phyloP scores from a whole-genome alignment of 1,140 invertebrate genomes.

The Pteromalus puparum region DNA sequence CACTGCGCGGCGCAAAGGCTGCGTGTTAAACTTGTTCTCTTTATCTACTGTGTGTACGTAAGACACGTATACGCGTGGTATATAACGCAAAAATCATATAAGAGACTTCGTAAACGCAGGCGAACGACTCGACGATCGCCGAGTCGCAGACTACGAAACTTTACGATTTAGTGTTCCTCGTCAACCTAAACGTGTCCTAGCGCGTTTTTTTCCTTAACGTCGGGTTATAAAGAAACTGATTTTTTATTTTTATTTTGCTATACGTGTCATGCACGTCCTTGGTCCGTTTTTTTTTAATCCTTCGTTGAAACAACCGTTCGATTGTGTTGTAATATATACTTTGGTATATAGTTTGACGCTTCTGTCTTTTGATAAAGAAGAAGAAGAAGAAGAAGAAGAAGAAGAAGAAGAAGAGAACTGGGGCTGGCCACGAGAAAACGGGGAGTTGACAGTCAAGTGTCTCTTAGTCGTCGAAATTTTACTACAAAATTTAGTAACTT shows the following conservation, averaged over 20 bases:
- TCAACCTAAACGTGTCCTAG: conserved; percentile 43
- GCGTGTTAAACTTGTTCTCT: not conserved
- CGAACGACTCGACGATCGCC: not conserved
- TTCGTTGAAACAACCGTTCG: not conserved
- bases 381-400: not conserved
- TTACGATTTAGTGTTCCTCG: conserved; percentile 42
- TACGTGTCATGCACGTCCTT: conserved; percentile 26
- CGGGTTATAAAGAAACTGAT: not conserved
- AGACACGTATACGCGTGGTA: not conserved
- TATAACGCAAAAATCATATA: not conserved
- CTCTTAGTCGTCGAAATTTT: not conserved
- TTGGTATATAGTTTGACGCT: not conserved
- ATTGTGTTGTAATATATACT: not conserved
- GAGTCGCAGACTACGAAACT: conserved; percentile 19
- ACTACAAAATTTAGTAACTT: not conserved
- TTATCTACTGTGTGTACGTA: not conserved
- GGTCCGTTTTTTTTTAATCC: conserved; percentile 32
- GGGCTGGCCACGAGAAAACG: conserved; percentile 33
- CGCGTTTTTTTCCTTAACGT: conserved; percentile 10
- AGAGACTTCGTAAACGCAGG: not conserved
- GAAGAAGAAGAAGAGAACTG: too few species aligned
- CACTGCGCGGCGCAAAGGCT: not conserved
- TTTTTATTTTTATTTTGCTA: not conserved
- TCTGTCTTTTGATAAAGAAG: not conserved
- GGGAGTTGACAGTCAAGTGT: not conserved